Conservation (phyloP, 2,113 vertebrate genomes). For the Propithecus coquereli region DNA sequence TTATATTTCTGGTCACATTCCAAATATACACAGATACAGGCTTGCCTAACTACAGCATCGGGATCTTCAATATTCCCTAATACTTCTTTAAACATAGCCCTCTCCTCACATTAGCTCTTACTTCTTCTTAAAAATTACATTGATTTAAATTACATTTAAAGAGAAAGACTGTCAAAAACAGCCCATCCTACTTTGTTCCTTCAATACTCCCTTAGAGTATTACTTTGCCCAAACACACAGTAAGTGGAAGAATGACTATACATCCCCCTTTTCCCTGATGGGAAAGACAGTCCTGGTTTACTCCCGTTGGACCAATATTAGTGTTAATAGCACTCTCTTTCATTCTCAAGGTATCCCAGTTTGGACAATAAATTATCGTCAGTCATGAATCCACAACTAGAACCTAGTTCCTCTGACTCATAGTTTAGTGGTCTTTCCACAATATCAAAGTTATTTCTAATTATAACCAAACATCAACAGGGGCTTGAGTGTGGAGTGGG, state of each 20-base stretch:
- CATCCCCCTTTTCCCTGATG: background rate
- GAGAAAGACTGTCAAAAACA: background rate
- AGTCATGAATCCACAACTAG: background rate
- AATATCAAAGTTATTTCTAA: background rate
- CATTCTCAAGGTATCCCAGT: background rate
- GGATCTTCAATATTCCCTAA: background rate
- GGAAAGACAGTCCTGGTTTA: background rate
- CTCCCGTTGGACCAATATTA: background rate
- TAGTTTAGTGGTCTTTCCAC: background rate
- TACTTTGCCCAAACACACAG: background rate
- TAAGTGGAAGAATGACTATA: background rate
- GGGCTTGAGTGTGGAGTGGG: accelerated
- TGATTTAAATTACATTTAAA: background rate
- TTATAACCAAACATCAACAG: background rate
- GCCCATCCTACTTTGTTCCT: background rate
- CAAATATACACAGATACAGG: background rate
- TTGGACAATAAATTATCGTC: background rate
- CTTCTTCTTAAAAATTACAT: background rate
- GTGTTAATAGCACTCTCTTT: background rate
- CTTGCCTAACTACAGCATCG: background rate
- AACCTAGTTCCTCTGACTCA: background rate
- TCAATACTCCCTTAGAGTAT: background rate
- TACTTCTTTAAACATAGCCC: background rate
- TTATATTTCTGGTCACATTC: slow-evolving; percentile 1
- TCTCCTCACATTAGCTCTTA: background rate